A percentile compares a stretch with the other conserved stretches of the same genome.
Conservation (phyloP, 1,140 invertebrate species). For the Nasonia longicornis region DNA sequence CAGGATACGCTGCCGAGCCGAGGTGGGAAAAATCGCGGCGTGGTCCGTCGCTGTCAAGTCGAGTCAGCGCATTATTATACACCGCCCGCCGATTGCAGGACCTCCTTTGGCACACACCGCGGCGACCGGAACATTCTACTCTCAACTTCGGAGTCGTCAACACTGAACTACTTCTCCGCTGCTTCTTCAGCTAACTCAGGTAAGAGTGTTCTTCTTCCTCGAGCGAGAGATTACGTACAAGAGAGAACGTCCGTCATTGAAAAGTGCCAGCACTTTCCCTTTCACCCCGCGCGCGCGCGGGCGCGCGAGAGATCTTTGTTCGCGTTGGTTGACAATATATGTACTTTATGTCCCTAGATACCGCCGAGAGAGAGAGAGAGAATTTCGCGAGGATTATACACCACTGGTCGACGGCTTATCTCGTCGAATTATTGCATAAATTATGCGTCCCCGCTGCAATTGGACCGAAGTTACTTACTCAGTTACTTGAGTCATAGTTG, state of each 20-base stretch:
- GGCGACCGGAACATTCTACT: background rate
- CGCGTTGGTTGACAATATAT: background rate
- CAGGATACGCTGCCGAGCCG: background rate
- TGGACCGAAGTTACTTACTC: background rate
- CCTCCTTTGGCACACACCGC: background rate
- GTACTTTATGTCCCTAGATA: background rate
- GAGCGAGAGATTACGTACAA: background rate
- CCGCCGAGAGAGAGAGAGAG: background rate
- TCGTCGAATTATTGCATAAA: background rate
- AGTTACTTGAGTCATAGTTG: constrained; percentile 20
- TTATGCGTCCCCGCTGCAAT: background rate
- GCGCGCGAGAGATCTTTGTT: constrained; percentile 3
- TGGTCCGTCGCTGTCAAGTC: constrained; percentile 32
- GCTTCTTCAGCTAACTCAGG: background rate
- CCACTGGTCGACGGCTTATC: background rate
- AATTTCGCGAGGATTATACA: background rate
- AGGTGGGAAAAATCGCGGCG: constrained; percentile 14
- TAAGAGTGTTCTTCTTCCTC: background rate
- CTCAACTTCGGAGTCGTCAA: background rate
- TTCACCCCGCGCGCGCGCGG: background rate
- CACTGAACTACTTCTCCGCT: background rate
- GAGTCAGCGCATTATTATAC: constrained; percentile 29
- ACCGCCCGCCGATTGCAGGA: constrained; percentile 3
- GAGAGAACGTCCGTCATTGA: background rate
- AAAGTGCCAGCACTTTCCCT: constrained; percentile 25